Conservation (phyloP, 2,797 vertebrate genomes). For the Ambastaia sidthimunki region DNA sequence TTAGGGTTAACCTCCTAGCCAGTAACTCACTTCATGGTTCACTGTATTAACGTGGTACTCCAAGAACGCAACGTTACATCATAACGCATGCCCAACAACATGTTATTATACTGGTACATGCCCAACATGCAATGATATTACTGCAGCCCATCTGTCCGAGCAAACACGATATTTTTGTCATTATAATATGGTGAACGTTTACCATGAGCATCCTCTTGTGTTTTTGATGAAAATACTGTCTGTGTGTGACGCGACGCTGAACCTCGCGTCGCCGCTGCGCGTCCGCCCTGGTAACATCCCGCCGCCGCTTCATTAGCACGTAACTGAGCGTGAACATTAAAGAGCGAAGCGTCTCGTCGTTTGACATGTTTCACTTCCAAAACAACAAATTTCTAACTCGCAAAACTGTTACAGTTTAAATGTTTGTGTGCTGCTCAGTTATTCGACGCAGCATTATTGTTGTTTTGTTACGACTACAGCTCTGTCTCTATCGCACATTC, state of each 20-base stretch:
- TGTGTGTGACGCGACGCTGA: conserved; percentile 75
- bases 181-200: neutral
- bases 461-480: neutral
- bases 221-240: conserved; percentile 80
- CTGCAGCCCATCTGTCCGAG: too few relatives aligned
- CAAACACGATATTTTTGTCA: neutral
- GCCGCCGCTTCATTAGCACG: conserved; percentile 77
- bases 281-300: conserved; percentile 69
- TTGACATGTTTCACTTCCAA: conserved; percentile 63
- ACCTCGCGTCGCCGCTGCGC: conserved; percentile 71
- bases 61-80: too few relatives aligned
- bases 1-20: too few relatives aligned
- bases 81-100: neutral
- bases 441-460: neutral
- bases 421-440: neutral
- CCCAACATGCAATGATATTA: neutral
- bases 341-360: conserved; percentile 66
- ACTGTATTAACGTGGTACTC: too few relatives aligned
- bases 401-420: neutral
- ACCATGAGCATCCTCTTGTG: conserved; percentile 81
- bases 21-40: neutral
- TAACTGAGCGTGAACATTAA: conserved; percentile 77
- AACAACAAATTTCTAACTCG: neutral
- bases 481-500: neutral
- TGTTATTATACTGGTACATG: neutral